These are phyloP conservation scores for Gallinago media DNA, from an alignment of 2,113 vertebrate genomes.

Conservation along the genomic window DNA sequence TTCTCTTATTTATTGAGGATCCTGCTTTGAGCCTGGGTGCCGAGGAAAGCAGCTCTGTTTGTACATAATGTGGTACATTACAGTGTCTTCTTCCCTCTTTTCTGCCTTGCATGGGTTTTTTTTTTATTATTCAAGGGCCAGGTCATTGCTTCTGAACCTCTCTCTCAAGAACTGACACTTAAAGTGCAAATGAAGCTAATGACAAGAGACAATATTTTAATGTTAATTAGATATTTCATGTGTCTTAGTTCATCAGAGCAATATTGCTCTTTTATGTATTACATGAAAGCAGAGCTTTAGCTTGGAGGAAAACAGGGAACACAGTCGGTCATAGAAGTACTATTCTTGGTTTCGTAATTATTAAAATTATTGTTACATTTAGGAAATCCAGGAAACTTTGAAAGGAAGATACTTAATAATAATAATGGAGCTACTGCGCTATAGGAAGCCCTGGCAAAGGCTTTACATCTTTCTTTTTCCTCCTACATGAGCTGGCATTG, in stretches of 20 bases:
- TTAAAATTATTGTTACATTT: conserved; percentile 76
- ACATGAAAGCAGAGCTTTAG: conserved; percentile 77
- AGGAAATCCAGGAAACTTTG: conserved; percentile 65
- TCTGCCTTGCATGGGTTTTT: neutral
- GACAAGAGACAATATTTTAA: conserved; percentile 80
- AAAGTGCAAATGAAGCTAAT: conserved; percentile 76
- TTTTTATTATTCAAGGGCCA: conserved; percentile 6
- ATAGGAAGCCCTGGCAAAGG: conserved; percentile 33
- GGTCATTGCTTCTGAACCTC: conserved; percentile 67
- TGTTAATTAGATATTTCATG: conserved; percentile 81
- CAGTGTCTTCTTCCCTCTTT: neutral
- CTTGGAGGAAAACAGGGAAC: conserved; percentile 77
- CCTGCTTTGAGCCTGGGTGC: neutral
- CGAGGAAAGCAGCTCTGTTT: neutral
- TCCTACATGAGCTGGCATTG: conserved; percentile 20
- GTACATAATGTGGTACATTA: neutral
- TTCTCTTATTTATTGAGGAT: neutral
- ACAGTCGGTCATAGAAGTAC: conserved; percentile 46
- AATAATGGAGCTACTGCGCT: neutral
- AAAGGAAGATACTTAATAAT: conserved; percentile 59
- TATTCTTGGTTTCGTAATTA: conserved; percentile 70
- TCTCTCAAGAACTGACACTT: conserved; percentile 70
- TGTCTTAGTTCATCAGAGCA: conserved; percentile 79
- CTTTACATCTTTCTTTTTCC: neutral
- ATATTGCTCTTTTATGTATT: conserved; percentile 80